Percentiles rank a stretch among this genome's conserved stretches.
These are phyloP conservation scores for Larimichthys crocea DNA, from an alignment of 2,113 vertebrate genomes.

Conservation along the genomic window DNA sequence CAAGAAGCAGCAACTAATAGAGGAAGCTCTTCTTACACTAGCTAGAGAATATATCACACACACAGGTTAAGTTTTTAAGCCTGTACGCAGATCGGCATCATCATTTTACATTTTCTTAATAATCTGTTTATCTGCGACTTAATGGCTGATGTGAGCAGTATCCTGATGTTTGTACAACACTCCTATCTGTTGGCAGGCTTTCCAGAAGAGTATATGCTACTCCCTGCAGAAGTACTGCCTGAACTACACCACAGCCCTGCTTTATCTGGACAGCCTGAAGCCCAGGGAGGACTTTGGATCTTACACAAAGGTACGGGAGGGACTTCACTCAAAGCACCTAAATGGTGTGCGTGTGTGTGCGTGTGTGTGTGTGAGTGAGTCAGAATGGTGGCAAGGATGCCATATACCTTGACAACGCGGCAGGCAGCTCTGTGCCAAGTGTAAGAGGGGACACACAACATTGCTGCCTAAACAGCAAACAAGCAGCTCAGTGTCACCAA, in stretches of 20 bases:
- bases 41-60: background rate
- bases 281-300: conserved; percentile 90
- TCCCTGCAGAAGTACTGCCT: conserved; percentile 93
- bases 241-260: conserved; percentile 89
- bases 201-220: conserved; percentile 89
- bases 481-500: conserved; percentile 43
- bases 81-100: background rate
- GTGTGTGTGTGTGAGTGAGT: conserved; percentile 14
- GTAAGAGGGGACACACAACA: conserved; percentile 17
- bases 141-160: background rate
- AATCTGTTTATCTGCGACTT: conserved; percentile 24
- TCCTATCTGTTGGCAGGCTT: conserved; percentile 81
- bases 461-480: conserved; percentile 20
- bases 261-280: conserved; percentile 92
- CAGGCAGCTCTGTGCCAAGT: conserved; percentile 26
- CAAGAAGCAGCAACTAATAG: background rate
- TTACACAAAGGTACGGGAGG: conserved; percentile 89
- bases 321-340: background rate
- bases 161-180: conserved; percentile 12
- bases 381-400: conserved; percentile 18
- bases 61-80: background rate
- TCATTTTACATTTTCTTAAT: conserved; percentile 10
- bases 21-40: background rate
- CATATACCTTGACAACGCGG: conserved; percentile 39
- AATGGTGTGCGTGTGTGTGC: background rate